Evolutionary conservation across 2,113 vertebrate genomes (phyloP), one percentile per base, ranked within the genome.

Genomic region (Boleophthalmus pectinirostris): DNA sequence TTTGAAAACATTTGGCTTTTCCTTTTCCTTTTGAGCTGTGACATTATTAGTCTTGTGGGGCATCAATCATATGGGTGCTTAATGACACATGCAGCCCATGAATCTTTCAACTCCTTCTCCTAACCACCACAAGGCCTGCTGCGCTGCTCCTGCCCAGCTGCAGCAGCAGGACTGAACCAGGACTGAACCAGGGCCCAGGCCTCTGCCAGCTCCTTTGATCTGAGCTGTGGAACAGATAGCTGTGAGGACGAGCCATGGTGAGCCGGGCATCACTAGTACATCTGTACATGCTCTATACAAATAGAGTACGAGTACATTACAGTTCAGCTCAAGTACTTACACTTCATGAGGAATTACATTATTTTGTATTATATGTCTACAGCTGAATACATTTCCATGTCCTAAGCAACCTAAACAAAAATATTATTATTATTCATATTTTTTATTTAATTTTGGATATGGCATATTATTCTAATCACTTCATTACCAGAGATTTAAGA

Each of bases 11-110:
- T 85, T 86, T 84, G 74, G 67, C 70, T 82, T 84, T 84, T 57
- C 80, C 73, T 85, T 78, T 79, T 82, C 68, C 85, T 89, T 94
- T 92, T 87, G 85, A 89, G 90, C 65, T 81, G 86, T 86, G 93
- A 92, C 92, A 91, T 92, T 81, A 87, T 85, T 82, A 82, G 80
- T 93, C 93, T 93, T 78, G 81, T 80, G 81, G 77, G 15, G 56
- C 88, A 93, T 95, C 93, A 94, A 93, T 95, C 94, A 94, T 93
- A 91, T 91, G 93, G 91, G 46, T 85, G 89, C 85, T 91, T 93
- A 94, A 94, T 94, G 94, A 92, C 92, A 94, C 90, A 76, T 89
- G 87, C 84, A 88, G 86, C 83, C 90, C 88, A 91, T 94, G 93
- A 94, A 95, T 91, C 86, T 93, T 92, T 90, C 92, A 85, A 83